Percentiles rank a stretch among this genome's conserved stretches.
Conservation (phyloP, 2,797 vertebrate genomes). For the Lepus townsendii region DNA sequence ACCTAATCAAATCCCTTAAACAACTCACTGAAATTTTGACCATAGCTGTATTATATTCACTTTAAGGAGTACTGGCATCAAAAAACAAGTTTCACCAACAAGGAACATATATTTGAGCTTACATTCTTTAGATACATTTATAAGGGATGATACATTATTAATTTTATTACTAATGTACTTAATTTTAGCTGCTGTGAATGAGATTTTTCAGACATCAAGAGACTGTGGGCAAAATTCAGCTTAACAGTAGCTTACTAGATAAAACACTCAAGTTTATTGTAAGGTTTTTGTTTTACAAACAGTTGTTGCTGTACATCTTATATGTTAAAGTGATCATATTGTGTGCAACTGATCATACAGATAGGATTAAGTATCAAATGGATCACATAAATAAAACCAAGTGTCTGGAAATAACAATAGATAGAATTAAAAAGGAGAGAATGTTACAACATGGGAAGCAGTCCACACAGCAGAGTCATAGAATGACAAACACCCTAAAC, state of each 20-base stretch:
- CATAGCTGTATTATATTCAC: not conserved
- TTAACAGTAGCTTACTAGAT: not conserved
- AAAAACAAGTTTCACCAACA: not conserved
- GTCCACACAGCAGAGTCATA: too few relatives aligned
- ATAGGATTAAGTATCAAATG: too few relatives aligned
- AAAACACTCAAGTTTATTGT: not conserved
- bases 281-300: not conserved
- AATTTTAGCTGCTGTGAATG: slow-evolving; percentile 6
- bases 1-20: slow-evolving; percentile 15
- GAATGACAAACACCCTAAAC: too few relatives aligned
- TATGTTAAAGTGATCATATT: not conserved
- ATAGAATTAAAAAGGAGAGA: too few relatives aligned
- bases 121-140: slow-evolving; percentile 22
- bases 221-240: not conserved
- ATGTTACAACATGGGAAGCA: too few relatives aligned
- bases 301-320: not conserved
- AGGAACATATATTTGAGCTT: not conserved
- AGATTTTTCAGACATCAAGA: slow-evolving; percentile 28
- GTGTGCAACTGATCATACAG: too few relatives aligned
- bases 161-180: slow-evolving; percentile 21
- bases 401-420: too few relatives aligned
- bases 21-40: slow-evolving; percentile 22
- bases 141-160: not conserved
- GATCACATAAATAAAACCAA: too few relatives aligned
- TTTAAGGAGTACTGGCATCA: not conserved